These are phyloP conservation scores for Brachionus angularis DNA, from an alignment of 1,140 invertebrate genomes.

Conservation along the genomic window DNA sequence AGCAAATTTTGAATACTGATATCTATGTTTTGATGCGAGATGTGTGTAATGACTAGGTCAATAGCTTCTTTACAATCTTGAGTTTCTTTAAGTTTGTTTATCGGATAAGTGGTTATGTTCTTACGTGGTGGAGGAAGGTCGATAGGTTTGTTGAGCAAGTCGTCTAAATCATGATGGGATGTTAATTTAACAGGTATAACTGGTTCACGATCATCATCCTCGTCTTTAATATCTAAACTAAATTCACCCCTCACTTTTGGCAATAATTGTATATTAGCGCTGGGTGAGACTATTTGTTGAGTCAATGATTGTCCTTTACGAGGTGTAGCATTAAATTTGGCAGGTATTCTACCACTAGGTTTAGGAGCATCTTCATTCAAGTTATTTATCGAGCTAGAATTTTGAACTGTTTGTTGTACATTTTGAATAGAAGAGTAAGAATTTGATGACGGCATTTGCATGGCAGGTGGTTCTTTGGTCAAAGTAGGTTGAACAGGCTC, in stretches of 20 bases:
- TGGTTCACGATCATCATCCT: constrained; percentile 20
- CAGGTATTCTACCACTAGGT: neutral
- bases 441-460: neutral
- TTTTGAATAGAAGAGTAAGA: too few relatives aligned
- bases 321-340: constrained; percentile 15
- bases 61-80: constrained; percentile 55
- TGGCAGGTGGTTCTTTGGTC: constrained; percentile 3
- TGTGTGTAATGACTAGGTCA: constrained; percentile 64
- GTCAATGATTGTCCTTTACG: constrained; percentile 24
- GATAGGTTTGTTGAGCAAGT: constrained; percentile 28
- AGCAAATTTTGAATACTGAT: constrained; percentile 66
- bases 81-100: constrained; percentile 33
- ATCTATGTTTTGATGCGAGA: constrained; percentile 66
- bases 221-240: constrained; percentile 23
- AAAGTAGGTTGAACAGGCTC: neutral
- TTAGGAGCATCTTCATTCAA: neutral
- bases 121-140: constrained; percentile 27
- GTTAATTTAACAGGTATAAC: constrained; percentile 25
- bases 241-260: constrained; percentile 33
- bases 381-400: constrained; percentile 10
- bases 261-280: neutral
- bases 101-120: constrained; percentile 21
- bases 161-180: constrained; percentile 27
- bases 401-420: too few relatives aligned
- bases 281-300: constrained; percentile 20